Evolutionary conservation across 2,113 vertebrate genomes (phyloP), one percentile per base, ranked within the genome.

Genomic region (Ameiurus melas): DNA sequence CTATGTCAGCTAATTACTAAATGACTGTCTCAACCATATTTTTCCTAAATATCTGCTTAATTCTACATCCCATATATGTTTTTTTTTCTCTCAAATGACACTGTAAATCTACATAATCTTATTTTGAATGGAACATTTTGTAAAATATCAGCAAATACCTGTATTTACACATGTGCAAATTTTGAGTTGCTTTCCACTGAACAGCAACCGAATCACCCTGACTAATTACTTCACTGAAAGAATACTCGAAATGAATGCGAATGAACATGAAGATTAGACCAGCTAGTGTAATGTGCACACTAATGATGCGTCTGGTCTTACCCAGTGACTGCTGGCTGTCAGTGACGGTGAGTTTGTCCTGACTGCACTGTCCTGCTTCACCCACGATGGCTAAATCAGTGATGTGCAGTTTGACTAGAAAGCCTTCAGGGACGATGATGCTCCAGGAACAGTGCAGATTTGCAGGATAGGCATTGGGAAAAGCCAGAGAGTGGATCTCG

Each of bases 401-500:
- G 84, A 96, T 91, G 33, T 93, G 90, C 86, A 95, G 85, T 87
- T 94, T 94, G 22, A 94, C 93, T 86, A 95, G 90, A 39, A 94
- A 89, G 36, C 94, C 94, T 78, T 85, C 90, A n/a, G 93, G 86
- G 62, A 95, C 94, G 0, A 89, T 90, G 85, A 96, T 96, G 88
- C 85, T 93, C 95, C 95, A 96, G n/a, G 79, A 90, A 84, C 88
- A 94, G 1, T 70, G 89, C 30, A 93, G 92, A 86, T 95, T 86
- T 47, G 93, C 84, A 43, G 95, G 95, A 88, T 95, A 96, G 2
- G 93, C 39, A 60, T 93, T 90, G 43, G 94, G 96, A 90, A 93
- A 96, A 51, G 93, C 95, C 86, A 60, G 47, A 7, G 95, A 95
- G 51, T 93, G 91, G 87, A 96, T 82, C 47, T 90, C 86, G 33